Conservation (phyloP, 2,113 vertebrate genomes). For the Regulus satrapa region DNA sequence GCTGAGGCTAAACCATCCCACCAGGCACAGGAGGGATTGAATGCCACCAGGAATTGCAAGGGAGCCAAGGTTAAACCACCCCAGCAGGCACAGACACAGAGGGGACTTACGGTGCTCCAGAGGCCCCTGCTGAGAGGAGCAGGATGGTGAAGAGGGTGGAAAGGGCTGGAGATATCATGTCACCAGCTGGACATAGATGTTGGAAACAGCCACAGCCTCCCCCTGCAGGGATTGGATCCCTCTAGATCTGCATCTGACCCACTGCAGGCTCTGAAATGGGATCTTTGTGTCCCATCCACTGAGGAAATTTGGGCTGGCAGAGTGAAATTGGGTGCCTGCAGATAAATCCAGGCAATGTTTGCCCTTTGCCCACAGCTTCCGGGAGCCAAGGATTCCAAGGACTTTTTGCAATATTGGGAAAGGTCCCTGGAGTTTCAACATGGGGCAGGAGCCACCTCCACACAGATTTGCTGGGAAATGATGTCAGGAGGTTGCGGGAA, state of each 20-base stretch:
- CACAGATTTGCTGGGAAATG: background rate
- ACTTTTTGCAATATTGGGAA: background rate
- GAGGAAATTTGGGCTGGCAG: background rate
- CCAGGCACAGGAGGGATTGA: background rate
- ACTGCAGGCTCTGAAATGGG: background rate
- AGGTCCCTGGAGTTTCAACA: background rate
- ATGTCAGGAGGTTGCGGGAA: background rate
- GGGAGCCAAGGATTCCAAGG: background rate
- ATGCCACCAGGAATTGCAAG: rapidly evolving
- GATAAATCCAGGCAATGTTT: background rate
- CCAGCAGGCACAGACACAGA: background rate
- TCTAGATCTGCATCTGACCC: rapidly evolving
- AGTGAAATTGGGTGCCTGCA: background rate
- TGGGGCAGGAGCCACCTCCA: background rate
- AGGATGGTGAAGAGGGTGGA: background rate
- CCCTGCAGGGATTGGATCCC: background rate
- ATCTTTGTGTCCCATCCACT: background rate
- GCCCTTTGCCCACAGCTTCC: background rate
- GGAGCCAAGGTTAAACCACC: background rate
- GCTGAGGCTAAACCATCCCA: background rate
- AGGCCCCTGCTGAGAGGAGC: background rate
- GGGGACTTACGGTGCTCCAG: background rate
- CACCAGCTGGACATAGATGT: background rate
- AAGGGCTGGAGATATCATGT: background rate
- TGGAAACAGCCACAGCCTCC: background rate